Evolutionary conservation across 2,113 vertebrate species (phyloP), one percentile per base, ranked within the genome.

Genomic region (Xiphophorus hellerii): DNA sequence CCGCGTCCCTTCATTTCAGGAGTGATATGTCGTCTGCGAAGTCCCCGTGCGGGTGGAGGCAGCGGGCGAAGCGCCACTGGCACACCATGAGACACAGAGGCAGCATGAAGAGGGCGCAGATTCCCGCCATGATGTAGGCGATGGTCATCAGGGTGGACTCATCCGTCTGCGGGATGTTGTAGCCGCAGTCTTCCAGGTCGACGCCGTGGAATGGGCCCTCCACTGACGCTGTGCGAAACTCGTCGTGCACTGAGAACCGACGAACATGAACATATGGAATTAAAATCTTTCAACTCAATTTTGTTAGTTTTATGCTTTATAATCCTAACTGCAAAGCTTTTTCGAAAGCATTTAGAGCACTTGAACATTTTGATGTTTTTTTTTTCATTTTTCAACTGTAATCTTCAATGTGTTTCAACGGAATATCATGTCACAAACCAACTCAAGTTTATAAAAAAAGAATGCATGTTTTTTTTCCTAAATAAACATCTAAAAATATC

Each of bases 121-220:
- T 97, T 85, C 97, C 97, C 0, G 98, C 98, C 98, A 99, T 99
- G 80, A 98, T 96, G 60, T 99, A 99, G 76, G 98, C 98, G 27
- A 99, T 99, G 92, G 97, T 98, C 97, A 99, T 99, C 30, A 99
- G 95, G 0, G 97, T 98, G n/a, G 97, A 98, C 89, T 99, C 98
- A 2, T 99, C 97, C 0, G 97, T 97, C 95, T 99, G 98, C 0
- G 98, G 97, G 85, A 98, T 96, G 93, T 99, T 99, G 95, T 99
- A 99, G 87, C 97, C 98, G 0, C 98, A 99, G 94, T 99, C 98
- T 83, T 98, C 97, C 92, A 97, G 95, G 93, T 98, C 94, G 5
- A 93, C 54, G 1, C 95, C 96, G 25, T 93, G 93, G 87, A 97
- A 97, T 0, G 97, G 96, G 0, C 97, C 97, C 48, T 98, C 96